Evolutionary conservation across 2,113 vertebrate genomes (phyloP), one percentile per base, ranked within the genome.

Genomic region (Pseudopodoces humilis): DNA sequence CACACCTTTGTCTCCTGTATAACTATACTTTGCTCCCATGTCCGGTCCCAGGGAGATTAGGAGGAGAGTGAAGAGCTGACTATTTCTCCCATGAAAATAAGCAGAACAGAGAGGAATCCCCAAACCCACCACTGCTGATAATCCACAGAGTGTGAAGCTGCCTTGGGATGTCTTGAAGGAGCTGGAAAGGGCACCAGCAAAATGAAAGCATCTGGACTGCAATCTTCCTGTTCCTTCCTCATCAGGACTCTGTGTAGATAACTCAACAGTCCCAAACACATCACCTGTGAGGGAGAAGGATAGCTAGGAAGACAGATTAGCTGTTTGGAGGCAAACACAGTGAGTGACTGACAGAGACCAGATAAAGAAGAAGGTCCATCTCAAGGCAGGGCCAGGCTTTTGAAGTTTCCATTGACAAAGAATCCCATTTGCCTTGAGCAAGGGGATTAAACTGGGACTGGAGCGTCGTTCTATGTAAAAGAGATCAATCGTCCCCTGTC

Each of bases 381-480:
- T 96, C 93, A 1, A 21, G 35, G 96, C 92, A 90, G 94, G 92
- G 86, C 88, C 2, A 11, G 81, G 91, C 90, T 95, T 97, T 97
- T 96, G 97, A 97, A 97, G 95, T 94, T 97, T 97, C 92, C 96
- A 96, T 94, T 96, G 96, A 97, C 97, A 97, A 97, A 97, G 95
- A 97, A 96, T 94, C 95, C 91, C 96, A 97, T 97, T 97, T 97
- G 95, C 96, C 94, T 96, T 79, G 88, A 97, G 94, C 28, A 2
- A 95, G 81, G 91, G 97, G 97, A 98, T 97, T 97, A 97, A 97
- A 96, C 91, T 77, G 94, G 91, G 95, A 95, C 95, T 92, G 86
- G 74, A 91, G 86, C 79, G 7, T 94, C 50, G 1, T 96, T 95
- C 96, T 95, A 77, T 97, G 96, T 96, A 97, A 95, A 96, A 95